phyloP scores from a whole-genome alignment of 1,140 invertebrate genomes.

The Hyles euphorbiae region DNA sequence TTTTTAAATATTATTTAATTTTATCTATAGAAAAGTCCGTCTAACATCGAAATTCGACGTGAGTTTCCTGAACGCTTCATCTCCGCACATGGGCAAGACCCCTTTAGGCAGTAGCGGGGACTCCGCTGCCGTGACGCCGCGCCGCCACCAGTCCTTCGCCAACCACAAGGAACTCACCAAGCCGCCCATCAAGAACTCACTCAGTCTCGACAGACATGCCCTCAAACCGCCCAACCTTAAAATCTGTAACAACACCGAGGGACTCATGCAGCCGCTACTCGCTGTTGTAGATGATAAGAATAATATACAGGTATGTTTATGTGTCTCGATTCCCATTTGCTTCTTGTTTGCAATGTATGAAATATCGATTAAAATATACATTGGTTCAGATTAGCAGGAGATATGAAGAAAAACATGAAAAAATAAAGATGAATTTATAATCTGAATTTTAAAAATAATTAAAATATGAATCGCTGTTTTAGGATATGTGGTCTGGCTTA shows the following conservation, averaged over 20 bases:
- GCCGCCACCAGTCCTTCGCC: constrained; percentile 49
- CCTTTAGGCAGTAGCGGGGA: constrained; percentile 24
- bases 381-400: no score
- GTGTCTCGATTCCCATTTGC: no score
- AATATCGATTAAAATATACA: no score
- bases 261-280: constrained; percentile 38
- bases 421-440: no score
- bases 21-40: constrained; percentile 44
- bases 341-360: no score
- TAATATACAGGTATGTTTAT: constrained; percentile 53
- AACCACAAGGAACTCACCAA: constrained; percentile 30
- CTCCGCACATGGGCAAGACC: constrained; percentile 34
- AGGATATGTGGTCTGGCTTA: no score
- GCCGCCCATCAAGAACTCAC: constrained; percentile 35
- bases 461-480: no score
- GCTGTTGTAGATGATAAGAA: constrained; percentile 63
- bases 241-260: constrained; percentile 50
- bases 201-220: constrained; percentile 53
- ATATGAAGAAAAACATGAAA: no score
- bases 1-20: neutral
- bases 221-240: constrained; percentile 60
- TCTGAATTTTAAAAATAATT: no score
- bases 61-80: constrained; percentile 40
- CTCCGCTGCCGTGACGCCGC: constrained; percentile 33
- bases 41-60: constrained; percentile 62